Conservation (phyloP, 2,113 vertebrate species). For the Corvus cornix region DNA sequence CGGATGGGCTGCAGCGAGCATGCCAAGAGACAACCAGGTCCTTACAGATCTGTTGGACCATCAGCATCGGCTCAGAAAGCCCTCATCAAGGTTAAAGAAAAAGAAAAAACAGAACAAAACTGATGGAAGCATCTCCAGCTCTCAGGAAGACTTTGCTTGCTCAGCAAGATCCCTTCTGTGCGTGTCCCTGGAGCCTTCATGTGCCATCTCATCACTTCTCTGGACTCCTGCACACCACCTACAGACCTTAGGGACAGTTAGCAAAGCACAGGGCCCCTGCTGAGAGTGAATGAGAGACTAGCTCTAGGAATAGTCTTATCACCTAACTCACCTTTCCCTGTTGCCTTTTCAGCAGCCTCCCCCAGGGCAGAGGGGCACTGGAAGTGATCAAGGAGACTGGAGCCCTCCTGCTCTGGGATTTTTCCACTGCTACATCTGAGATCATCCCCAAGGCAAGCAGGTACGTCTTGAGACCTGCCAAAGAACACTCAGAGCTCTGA, state of each 20-base stretch:
- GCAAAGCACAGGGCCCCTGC: conserved; percentile 42
- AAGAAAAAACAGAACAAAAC: not conserved
- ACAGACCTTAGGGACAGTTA: conserved; percentile 33
- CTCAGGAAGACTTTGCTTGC: conserved; percentile 12
- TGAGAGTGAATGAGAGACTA: conserved; percentile 33
- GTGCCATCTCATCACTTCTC: conserved; percentile 30
- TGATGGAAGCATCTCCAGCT: not conserved
- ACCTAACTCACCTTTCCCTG: conserved; percentile 64
- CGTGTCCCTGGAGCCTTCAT: conserved; percentile 26
- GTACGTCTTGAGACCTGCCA: conserved; percentile 66
- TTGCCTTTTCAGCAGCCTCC: conserved; percentile 52
- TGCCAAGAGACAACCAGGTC: not conserved
- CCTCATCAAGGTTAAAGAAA: not conserved
- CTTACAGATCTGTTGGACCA: not conserved
- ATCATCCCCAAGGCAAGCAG: conserved; percentile 64
- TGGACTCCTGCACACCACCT: conserved; percentile 45
- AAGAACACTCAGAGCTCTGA: conserved; percentile 60
- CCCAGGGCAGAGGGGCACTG: conserved; percentile 60
- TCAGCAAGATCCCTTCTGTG: conserved; percentile 26
- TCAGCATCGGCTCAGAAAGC: conserved; percentile 1
- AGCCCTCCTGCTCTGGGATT: conserved; percentile 63
- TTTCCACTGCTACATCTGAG: conserved; percentile 64
- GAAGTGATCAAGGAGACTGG: conserved; percentile 49
- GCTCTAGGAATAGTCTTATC: conserved; percentile 48
- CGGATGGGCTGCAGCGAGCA: not conserved